Conservation (phyloP, 2,113 vertebrate genomes). For the Ramphastos sulfuratus region DNA sequence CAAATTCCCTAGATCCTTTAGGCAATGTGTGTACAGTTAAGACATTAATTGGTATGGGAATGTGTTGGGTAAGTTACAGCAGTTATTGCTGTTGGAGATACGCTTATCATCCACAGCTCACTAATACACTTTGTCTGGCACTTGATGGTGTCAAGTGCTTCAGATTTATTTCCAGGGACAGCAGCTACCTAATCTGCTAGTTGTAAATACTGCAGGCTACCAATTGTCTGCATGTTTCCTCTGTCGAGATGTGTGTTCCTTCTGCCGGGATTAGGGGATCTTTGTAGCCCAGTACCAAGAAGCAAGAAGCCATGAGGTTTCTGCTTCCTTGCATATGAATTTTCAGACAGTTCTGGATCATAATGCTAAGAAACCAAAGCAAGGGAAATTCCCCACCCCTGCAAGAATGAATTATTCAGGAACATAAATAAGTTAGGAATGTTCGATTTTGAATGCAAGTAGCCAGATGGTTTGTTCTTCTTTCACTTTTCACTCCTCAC, state of each 20-base stretch:
- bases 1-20: slow-evolving; percentile 62
- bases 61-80: slow-evolving; percentile 23
- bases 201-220: neutral
- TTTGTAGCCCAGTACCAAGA: fast-evolving
- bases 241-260: neutral
- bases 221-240: neutral
- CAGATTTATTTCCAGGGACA: neutral
- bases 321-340: neutral
- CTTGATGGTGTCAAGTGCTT: neutral
- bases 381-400: neutral
- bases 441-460: neutral
- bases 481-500: neutral
- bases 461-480: neutral
- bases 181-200: neutral
- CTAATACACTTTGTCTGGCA: neutral
- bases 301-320: neutral
- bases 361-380: neutral
- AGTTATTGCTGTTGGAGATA: neutral
- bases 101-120: neutral
- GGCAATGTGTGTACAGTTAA: neutral
- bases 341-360: neutral
- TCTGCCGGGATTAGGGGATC: neutral
- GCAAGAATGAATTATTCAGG: neutral
- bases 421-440: neutral
- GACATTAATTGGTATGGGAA: neutral